Conservation (phyloP, 64 coral and sea anemone species). For the Pocillopora verrucosa region DNA sequence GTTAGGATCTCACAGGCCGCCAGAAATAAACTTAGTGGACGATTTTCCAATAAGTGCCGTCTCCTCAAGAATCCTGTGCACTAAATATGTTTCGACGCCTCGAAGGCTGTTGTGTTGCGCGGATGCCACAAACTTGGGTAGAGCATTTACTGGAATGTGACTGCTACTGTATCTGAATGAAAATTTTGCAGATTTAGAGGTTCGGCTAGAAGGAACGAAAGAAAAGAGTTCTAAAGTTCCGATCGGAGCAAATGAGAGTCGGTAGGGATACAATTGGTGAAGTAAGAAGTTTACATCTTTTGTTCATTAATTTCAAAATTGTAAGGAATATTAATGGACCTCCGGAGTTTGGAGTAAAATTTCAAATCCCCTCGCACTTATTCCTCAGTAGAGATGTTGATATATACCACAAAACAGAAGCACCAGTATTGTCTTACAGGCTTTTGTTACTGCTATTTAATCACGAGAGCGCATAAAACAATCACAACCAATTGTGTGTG, state of each 20-base stretch:
- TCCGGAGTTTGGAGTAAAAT: too few relatives aligned
- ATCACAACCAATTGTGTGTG: too few relatives aligned
- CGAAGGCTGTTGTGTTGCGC: slow-evolving; percentile 65
- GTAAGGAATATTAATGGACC: neutral
- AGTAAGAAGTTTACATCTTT: neutral
- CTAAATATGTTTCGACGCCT: slow-evolving; percentile 78
- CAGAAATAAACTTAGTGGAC: slow-evolving; percentile 72
- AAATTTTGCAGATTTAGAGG: slow-evolving; percentile 79
- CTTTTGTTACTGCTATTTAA: too few relatives aligned
- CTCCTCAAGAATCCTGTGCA: slow-evolving; percentile 78
- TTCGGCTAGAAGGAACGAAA: slow-evolving; percentile 79
- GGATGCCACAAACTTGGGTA: slow-evolving; percentile 66
- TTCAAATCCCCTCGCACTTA: too few relatives aligned
- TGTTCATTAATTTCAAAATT: neutral
- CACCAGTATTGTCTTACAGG: too few relatives aligned
- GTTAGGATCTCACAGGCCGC: slow-evolving; percentile 70
- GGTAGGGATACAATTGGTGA: slow-evolving; percentile 85
- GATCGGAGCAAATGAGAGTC: slow-evolving; percentile 67
- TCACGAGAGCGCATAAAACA: too few relatives aligned
- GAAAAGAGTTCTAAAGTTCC: slow-evolving; percentile 80
- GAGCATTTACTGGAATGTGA: slow-evolving; percentile 80
- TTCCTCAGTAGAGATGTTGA: too few relatives aligned
- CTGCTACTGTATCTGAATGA: slow-evolving; percentile 64
- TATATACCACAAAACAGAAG: too few relatives aligned
- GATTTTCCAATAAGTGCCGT: slow-evolving; percentile 66